Evolutionary conservation across 2,888 invertebrate genomes (phyloP).

Genomic region (Mellilla xanthometata): DNA sequence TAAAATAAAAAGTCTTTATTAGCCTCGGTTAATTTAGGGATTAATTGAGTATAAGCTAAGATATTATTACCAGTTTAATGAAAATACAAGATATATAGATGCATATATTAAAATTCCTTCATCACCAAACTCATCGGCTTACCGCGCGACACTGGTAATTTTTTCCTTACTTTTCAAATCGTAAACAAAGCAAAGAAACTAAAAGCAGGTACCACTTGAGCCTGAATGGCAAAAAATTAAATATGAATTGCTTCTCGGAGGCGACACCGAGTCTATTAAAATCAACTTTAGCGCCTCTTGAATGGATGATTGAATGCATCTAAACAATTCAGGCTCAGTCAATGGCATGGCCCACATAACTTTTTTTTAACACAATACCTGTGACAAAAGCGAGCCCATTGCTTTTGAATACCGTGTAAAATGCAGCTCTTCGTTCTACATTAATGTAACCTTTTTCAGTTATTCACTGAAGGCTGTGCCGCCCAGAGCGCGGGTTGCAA

Average conservation of each 20-base stretch:
- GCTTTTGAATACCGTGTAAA: conserved; percentile 63
- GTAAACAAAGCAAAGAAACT: conserved; percentile 26
- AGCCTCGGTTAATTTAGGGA: too few species aligned
- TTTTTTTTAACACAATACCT: conserved; percentile 67
- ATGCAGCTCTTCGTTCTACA: conserved; percentile 63
- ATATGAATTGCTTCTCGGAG: conserved; percentile 66
- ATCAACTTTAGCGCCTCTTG: conserved; percentile 75
- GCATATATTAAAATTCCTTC: too few species aligned
- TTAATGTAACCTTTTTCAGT: conserved; percentile 73
- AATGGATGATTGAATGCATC: conserved; percentile 78
- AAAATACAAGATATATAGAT: too few species aligned
- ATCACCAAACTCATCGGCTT: too few species aligned
- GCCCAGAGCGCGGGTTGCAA: conserved; percentile 57
- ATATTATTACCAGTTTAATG: too few species aligned
- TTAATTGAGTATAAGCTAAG: too few species aligned
- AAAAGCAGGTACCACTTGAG: conserved; percentile 53
- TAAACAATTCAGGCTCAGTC: conserved; percentile 73
- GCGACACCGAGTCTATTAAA: conserved; percentile 81
- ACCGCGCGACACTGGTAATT: too few species aligned
- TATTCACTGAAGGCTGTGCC: conserved; percentile 63
- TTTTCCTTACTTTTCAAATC: neutral
- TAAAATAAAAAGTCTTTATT: too few species aligned
- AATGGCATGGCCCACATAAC: conserved; percentile 75
- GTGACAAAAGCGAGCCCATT: conserved; percentile 63
- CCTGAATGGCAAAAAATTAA: conserved; percentile 62